Evolutionary conservation across 2,888 invertebrate species (phyloP).

Genomic region (Lasioglossum lativentre): DNA sequence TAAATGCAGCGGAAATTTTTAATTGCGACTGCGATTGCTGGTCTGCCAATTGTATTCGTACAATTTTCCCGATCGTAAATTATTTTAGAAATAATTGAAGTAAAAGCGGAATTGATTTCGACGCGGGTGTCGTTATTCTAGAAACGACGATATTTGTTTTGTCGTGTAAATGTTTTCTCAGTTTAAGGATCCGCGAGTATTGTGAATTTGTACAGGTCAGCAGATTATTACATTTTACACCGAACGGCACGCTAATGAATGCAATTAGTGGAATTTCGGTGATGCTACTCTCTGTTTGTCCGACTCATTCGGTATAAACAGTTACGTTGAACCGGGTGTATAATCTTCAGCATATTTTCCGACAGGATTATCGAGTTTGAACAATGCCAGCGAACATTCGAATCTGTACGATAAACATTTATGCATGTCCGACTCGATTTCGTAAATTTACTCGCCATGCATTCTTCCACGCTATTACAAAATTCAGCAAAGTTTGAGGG

Average conservation of each 20-base stretch:
- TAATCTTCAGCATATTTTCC: neutral
- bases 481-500: too few species aligned
- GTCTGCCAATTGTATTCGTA: neutral
- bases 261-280: neutral
- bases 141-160: neutral
- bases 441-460: neutral
- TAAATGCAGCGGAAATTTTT: neutral
- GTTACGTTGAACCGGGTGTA: neutral
- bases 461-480: neutral
- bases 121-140: neutral
- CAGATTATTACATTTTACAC: neutral
- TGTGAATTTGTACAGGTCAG: neutral
- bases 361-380: neutral
- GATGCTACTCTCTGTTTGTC: neutral
- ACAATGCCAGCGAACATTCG: neutral
- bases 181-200: neutral
- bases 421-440: neutral
- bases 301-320: neutral
- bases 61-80: neutral
- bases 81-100: neutral
- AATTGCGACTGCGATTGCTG: neutral
- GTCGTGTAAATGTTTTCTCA: neutral
- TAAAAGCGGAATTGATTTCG: neutral
- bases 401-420: neutral
- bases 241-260: neutral